A percentile compares a stretch with the other conserved stretches of the same genome.
phyloP scores from a whole-genome alignment of 2,113 vertebrate species.

The Corythaixoides concolor region DNA sequence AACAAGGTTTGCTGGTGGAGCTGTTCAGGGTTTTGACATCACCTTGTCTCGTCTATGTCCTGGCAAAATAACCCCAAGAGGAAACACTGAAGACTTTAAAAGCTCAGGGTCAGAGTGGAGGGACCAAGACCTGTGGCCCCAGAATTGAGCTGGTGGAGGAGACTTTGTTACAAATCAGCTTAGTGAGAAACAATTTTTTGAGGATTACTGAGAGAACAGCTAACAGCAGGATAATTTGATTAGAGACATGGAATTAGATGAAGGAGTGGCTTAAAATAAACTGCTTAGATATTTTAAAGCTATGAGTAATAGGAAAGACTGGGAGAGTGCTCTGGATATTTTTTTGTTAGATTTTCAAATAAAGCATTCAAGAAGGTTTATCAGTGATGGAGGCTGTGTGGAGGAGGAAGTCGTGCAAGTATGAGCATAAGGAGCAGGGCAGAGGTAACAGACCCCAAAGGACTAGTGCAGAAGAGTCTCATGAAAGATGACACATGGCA shows the following conservation, averaged over 20 bases:
- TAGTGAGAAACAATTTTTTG: conserved; percentile 29
- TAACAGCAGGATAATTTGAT: conserved; percentile 48
- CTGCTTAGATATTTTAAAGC: conserved; percentile 29
- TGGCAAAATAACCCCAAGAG: background rate
- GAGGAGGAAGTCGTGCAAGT: background rate
- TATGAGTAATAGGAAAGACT: conserved; percentile 25
- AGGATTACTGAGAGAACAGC: conserved; percentile 26
- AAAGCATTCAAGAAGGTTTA: background rate
- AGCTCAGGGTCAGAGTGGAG: background rate
- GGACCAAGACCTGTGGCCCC: background rate
- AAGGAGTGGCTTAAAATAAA: conserved; percentile 54
- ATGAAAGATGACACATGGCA: background rate
- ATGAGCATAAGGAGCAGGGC: background rate
- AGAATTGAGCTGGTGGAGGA: background rate
- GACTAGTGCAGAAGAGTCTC: background rate
- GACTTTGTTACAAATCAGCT: conserved; percentile 62
- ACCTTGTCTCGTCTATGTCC: background rate
- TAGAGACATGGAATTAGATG: conserved; percentile 30
- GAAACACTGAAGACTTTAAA: background rate
- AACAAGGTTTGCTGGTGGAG: background rate
- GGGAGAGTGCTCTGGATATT: background rate
- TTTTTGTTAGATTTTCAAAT: conserved; percentile 28
- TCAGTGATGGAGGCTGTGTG: background rate
- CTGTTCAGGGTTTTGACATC: background rate
- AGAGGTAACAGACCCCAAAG: background rate